Evolutionary conservation across 2,113 vertebrate genomes (phyloP), one percentile per base, ranked within the genome.

Genomic region (Labeo rohita): DNA sequence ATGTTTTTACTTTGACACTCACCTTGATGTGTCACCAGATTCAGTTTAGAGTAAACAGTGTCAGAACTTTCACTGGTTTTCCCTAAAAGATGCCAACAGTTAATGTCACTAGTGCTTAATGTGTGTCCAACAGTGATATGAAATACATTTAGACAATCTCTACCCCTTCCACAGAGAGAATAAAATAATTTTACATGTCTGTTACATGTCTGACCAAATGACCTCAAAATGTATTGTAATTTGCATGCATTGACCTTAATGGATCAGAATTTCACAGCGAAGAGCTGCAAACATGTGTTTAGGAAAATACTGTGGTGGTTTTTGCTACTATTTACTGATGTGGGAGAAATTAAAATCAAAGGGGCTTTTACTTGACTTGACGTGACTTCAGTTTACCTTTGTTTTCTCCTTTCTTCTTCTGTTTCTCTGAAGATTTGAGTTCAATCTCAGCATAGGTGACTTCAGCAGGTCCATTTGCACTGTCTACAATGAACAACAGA

Each of bases 371-470:
- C n/a, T n/a, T n/a, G n/a, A n/a, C n/a, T n/a, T n/a, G n/a, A n/a
- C n/a, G n/a, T n/a, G n/a, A n/a, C n/a, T n/a, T 43, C 4, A 8
- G 3, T 21, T 45, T 72, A 72, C 68, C 68, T 72, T 21, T 72
- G 8, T 36, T 68, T 36, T 21, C 15, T 45, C 18, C 43, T 6
- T 72, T 45, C 21, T 72, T 43, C 15, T 43, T 21, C 4, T 39
- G 39, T 39, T 39, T 39, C 39, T 39, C 39, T 52, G 45, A 16
- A 34, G 74, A 23, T 75, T 75, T 72, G 3, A 72, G 18, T 6
- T 73, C 70, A 21, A n/a, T n/a, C 70, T 73, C 70, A 45, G 70
- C 12, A 73, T 73, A 73, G 18, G 43, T 73, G 18, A 47, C 15
- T 10, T 73, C 70, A n/a, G 43, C 6, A 4, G 66, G 34, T 10